These are phyloP conservation scores for Platycheirus albimanus DNA, from an alignment of 2,888 invertebrate genomes.

Conservation along the genomic window DNA sequence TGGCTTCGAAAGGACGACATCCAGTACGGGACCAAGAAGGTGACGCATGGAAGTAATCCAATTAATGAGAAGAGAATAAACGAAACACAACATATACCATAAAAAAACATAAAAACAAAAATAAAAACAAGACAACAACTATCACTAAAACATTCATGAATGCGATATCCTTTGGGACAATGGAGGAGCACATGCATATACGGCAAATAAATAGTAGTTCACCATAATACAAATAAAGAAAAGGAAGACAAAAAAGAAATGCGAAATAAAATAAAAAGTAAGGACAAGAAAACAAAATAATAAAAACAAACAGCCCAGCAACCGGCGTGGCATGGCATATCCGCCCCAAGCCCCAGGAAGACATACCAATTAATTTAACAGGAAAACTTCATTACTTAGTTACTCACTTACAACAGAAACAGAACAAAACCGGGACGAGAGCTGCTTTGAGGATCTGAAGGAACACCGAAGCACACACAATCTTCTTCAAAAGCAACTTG, in stretches of 20 bases:
- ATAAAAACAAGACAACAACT: slow-evolving; percentile 54
- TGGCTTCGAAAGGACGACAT: slow-evolving; percentile 38
- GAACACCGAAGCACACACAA: no score
- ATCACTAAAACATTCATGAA: slow-evolving; percentile 70
- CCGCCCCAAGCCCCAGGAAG: slow-evolving; percentile 55
- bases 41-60: slow-evolving; percentile 69
- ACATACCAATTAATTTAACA: slow-evolving; percentile 71
- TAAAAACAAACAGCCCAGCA: slow-evolving; percentile 53
- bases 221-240: slow-evolving; percentile 4
- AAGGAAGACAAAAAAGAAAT: slow-evolving; percentile 16
- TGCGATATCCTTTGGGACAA: slow-evolving; percentile 69
- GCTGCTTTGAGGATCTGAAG: no score
- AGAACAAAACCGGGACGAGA: background rate
- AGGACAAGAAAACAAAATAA: slow-evolving; percentile 35
- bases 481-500: slow-evolving; percentile 26
- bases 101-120: slow-evolving; percentile 21
- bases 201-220: slow-evolving; percentile 34
- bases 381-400: slow-evolving; percentile 72
- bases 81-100: background rate
- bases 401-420: slow-evolving; percentile 35
- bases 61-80: slow-evolving; percentile 62
- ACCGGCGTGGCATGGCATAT: slow-evolving; percentile 38
- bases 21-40: slow-evolving; percentile 17
- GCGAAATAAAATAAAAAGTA: slow-evolving; percentile 18
- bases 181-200: slow-evolving; percentile 62